phyloP scores from a whole-genome alignment of 2,797 vertebrate genomes.

The Cuculus canorus region DNA sequence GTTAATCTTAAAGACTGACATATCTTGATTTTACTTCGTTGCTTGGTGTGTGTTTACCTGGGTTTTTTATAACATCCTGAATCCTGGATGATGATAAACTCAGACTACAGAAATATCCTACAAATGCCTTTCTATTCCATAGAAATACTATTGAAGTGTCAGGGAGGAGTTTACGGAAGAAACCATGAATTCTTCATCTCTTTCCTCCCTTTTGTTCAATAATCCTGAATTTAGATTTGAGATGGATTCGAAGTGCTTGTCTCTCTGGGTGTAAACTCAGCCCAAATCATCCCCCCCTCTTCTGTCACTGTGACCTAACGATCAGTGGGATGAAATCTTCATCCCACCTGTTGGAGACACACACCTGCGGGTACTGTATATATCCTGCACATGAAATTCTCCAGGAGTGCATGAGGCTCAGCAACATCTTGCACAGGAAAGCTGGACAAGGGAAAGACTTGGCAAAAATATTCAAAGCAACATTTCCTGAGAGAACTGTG shows the following conservation, averaged over 20 bases:
- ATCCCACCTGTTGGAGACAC: neutral
- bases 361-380: rapidly evolving
- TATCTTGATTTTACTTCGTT: neutral
- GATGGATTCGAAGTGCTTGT: neutral
- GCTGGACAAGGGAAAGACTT: neutral
- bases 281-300: neutral
- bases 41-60: neutral
- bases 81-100: neutral
- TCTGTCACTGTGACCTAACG: neutral
- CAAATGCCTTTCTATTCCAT: neutral
- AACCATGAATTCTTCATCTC: neutral
- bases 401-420: neutral
- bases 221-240: neutral
- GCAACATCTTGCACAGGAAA: neutral
- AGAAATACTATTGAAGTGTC: neutral
- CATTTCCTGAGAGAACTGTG: neutral
- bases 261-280: neutral
- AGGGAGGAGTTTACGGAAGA: neutral
- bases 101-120: neutral
- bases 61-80: neutral
- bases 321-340: neutral
- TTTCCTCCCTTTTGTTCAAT: neutral
- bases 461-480: neutral
- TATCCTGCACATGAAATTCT: neutral
- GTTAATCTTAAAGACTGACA: neutral